Evolutionary conservation across 2,888 invertebrate genomes (phyloP), one percentile per base, ranked within the genome.

Genomic region (Polydrusus tereticollis): DNA sequence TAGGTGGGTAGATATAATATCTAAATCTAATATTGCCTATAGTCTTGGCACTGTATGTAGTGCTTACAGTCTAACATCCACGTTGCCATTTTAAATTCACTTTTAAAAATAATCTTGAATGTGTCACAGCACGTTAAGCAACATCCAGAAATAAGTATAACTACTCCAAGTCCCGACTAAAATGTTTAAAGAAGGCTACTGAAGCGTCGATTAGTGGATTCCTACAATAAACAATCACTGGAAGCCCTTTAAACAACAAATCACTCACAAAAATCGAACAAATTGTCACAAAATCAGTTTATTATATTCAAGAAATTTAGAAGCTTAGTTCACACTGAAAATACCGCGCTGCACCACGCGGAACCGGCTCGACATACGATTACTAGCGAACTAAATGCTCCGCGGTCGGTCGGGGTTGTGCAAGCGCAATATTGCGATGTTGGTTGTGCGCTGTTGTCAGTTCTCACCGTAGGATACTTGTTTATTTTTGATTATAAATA

Each of bases 391-490:
- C 71, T 71, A 66, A 71, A 71, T 20, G 33, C 41, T 55, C 59
- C 50, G 20, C 36, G 65, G 65, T 70, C 26, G 59, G 58, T 64
- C 60, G 71, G 60, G 66, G 62, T 70, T 71, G 71, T 71, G 71
- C 71, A 71, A 65, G 60, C 71, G 50, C 64, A 58, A 50, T 59
- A 65, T 65, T 70, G 65, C 58, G 59, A 71, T 66, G 60, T 55
- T 71, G 71, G 71, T 38, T 26, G 33, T 62, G 43, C 71, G 41
- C n/a, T 33, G 67, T 72, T 72, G 72, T 23, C 72, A 58, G 16
- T 45, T 36, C 23, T 20, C 6, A 43, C 5, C 1, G 8, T 8
- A 18, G 50, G 10, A 23, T 29, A 16, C 45, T 36, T 26, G 8
- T 33, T 57, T 57, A 12, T 62, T 47, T 26, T 62, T 60, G 14